Conservation (phyloP, 2,797 vertebrate species). For the Cynopterus sphinx region DNA sequence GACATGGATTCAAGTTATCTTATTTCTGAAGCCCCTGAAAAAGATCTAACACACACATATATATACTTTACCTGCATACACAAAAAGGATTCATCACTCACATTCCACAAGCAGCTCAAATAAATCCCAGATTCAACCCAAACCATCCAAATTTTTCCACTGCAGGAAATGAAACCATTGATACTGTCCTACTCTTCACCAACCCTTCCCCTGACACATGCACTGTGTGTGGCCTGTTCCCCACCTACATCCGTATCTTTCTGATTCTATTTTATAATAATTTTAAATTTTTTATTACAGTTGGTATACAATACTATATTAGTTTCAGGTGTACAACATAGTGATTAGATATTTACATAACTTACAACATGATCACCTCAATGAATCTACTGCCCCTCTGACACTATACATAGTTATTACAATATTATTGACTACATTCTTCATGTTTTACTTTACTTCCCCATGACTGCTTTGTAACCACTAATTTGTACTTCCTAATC, state of each 20-base stretch:
- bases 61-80: not conserved
- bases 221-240: not conserved
- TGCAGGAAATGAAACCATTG: not conserved
- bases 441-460: no score
- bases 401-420: no score
- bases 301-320: no score
- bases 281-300: no score
- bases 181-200: not conserved
- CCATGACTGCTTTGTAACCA: no score
- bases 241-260: not conserved
- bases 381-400: no score
- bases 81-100: not conserved
- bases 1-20: not conserved
- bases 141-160: not conserved
- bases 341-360: no score
- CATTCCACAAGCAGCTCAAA: not conserved
- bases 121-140: not conserved
- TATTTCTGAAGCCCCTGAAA: not conserved
- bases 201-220: accelerated
- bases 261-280: not conserved
- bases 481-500: no score
- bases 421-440: no score
- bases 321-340: no score
- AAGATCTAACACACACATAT: not conserved
- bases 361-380: no score